Conservation (phyloP, 2,888 invertebrate species). For the Acleris cristana region DNA sequence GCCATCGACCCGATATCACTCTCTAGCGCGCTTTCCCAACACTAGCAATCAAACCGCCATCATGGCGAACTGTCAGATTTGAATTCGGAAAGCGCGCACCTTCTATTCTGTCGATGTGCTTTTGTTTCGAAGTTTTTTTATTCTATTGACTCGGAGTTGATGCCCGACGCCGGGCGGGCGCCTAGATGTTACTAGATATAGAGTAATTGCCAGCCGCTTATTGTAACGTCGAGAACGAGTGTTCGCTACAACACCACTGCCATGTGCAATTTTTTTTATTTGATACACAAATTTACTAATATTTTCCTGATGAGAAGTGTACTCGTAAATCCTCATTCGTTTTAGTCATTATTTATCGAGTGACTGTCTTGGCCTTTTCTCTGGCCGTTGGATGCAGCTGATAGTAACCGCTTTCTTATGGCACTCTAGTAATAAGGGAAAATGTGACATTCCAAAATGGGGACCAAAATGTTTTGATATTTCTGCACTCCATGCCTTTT, state of each 20-base stretch:
- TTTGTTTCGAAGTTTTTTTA: constrained; percentile 28
- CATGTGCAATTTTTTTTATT: constrained; percentile 78
- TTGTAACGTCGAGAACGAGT: constrained; percentile 72
- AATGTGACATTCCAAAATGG: constrained; percentile 76
- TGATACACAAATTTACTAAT: constrained; percentile 68
- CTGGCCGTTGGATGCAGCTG: constrained; percentile 64
- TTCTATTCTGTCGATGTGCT: constrained; percentile 37
- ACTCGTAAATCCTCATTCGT: constrained; percentile 59
- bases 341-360: constrained; percentile 73
- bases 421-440: constrained; percentile 58
- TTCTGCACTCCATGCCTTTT: constrained; percentile 44
- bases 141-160: constrained; percentile 44
- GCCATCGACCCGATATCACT: constrained; percentile 41
- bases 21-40: constrained; percentile 44
- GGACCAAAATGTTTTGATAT: constrained; percentile 71
- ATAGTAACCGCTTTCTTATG: constrained; percentile 51
- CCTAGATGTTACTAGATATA: constrained; percentile 74
- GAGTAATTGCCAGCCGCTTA: constrained; percentile 82
- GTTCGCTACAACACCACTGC: constrained; percentile 80
- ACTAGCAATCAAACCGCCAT: constrained; percentile 44
- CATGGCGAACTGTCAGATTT: constrained; percentile 40
- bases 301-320: constrained; percentile 65
- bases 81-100: constrained; percentile 33
- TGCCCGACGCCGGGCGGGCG: constrained; percentile 61
- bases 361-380: constrained; percentile 55